Base-by-base conservation (phyloP, 2,113 vertebrate species). In the Pterophyllum scalare region DNA sequence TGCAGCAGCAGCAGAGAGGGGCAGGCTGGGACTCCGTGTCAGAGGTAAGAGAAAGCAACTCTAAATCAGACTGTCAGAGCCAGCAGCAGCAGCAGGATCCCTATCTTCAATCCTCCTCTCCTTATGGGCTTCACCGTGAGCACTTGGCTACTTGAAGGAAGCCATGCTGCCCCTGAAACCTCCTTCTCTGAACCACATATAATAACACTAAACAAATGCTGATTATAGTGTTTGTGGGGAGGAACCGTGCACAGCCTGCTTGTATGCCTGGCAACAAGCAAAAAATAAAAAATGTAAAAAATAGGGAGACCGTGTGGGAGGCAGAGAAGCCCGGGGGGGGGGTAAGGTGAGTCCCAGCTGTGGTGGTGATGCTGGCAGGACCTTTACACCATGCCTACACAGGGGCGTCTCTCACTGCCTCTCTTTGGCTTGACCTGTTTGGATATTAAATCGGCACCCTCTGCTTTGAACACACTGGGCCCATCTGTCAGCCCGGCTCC, bases 401-500 rank as follows among this genome's bases (percentile, higher is more conserved):
- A 87, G 87, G 82, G 89, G 90, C 79, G 77, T 82, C 86, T 85
- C 82, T 81, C 77, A 70, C 89, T 75, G 61, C 56, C 40, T 80
- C 87, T 85, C 84, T 90, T 75, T 89, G 65, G 90, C 88, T 88
- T 89, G 91, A 93, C 90, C 91, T 89, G 92, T 87, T 92, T 85
- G 86, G 91, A 91, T 95, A 93, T 93, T 92, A 92, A 93, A 92
- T 91, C 61, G 81, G 57, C 77, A 62, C 85, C 87, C 90, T 91
- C 89, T 89, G 92, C 91, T 94, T 94, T 90, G 88, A 92, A 93
- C 92, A 91, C 90, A 88, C 90, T 85, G 91, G 84, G 89, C 89
- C 92, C 93, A 94, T 94, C 93, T 95, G 94, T 92, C 91, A 90
- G 88, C 87, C 74, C n/a, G 13, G 81, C 83, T 92, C 89, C 86